Conservation (phyloP, 2,113 vertebrate species). For the Elachura formosa region DNA sequence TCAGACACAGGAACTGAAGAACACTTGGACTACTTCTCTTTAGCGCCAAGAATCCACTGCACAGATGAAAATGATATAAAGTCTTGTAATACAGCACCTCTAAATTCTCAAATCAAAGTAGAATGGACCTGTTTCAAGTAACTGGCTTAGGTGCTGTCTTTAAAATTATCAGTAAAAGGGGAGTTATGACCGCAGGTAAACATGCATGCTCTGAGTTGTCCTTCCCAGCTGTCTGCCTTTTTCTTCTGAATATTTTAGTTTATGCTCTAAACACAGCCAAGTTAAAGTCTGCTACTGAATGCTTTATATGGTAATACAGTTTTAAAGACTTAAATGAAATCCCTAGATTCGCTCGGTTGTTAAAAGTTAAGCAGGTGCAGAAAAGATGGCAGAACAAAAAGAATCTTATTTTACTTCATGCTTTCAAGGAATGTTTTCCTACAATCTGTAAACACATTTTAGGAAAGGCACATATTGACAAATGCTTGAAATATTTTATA, state of each 20-base stretch:
- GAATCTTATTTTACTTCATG: not conserved
- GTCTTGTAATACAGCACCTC: not conserved
- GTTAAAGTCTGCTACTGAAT: not conserved
- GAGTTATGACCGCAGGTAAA: not conserved
- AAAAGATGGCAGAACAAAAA: not conserved
- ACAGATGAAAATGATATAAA: not conserved
- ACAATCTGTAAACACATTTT: not conserved
- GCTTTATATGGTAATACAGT: not conserved
- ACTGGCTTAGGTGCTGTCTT: not conserved
- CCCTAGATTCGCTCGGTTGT: not conserved
- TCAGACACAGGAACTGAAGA: not conserved
- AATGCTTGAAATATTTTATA: not conserved
- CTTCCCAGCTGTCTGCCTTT: not conserved
- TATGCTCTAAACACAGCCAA: not conserved
- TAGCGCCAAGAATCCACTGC: not conserved
- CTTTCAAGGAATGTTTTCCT: not conserved
- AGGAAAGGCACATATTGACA: not conserved
- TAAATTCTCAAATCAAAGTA: not conserved
- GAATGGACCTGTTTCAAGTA: not conserved
- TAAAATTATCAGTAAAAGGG: not conserved
- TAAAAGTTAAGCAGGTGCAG: not conserved
- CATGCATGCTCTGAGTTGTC: not conserved
- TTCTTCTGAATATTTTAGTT: not conserved
- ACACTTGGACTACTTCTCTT: not conserved
- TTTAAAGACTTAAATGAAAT: not conserved